These are phyloP conservation scores for Periplaneta americana DNA, from an alignment of 1,140 invertebrate species.

Conservation along the genomic window DNA sequence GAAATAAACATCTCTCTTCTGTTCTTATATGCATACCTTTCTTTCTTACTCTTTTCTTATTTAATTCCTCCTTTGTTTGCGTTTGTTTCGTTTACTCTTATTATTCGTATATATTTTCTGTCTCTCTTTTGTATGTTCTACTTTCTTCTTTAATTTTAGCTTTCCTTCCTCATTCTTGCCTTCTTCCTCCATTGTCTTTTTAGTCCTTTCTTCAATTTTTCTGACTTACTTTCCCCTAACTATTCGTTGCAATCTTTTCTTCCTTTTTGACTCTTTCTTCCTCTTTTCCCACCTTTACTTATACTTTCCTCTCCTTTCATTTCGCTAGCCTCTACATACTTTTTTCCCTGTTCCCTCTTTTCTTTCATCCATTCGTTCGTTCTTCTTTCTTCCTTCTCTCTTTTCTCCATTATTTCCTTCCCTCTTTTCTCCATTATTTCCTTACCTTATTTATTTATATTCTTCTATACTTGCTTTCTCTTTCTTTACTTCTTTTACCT, in stretches of 20 bases:
- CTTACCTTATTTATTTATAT: background rate
- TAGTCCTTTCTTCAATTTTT: background rate
- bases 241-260: background rate
- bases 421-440: background rate
- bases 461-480: background rate
- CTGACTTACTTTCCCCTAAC: background rate
- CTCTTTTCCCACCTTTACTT: background rate
- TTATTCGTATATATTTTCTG: too few relatives aligned
- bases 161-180: background rate
- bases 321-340: background rate
- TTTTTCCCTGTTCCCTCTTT: background rate
- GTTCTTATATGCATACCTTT: too few relatives aligned
- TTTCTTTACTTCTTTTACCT: background rate
- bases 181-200: background rate
- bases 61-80: too few relatives aligned
- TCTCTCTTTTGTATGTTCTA: background rate
- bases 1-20: too few relatives aligned
- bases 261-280: background rate
- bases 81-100: too few relatives aligned
- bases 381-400: background rate
- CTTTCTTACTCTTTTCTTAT: too few relatives aligned
- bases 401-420: background rate
- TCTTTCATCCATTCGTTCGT: background rate
- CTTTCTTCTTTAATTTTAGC: background rate
- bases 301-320: background rate